Conservation (phyloP, 2,888 invertebrate species). For the Nomada fucata region DNA sequence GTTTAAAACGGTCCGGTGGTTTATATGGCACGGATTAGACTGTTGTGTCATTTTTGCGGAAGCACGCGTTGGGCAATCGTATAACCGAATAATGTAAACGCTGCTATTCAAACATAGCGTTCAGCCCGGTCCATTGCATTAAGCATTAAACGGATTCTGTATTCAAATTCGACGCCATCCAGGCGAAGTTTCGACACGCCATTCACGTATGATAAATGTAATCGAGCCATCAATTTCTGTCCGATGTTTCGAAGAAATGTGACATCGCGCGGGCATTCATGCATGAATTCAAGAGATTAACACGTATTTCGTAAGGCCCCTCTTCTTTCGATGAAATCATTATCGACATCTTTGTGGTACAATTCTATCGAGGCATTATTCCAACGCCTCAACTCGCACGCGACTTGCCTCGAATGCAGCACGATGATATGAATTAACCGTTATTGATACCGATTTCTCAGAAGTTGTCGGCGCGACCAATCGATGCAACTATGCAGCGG, state of each 20-base stretch:
- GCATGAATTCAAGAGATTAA: background rate
- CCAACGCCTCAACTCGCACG: slow-evolving; percentile 18
- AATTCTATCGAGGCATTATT: slow-evolving; percentile 17
- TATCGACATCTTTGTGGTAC: background rate
- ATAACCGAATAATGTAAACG: background rate
- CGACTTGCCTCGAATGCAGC: background rate
- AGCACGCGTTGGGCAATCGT: background rate
- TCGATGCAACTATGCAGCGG: background rate
- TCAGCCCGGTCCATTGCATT: background rate
- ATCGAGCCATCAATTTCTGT: background rate
- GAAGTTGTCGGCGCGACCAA: too few relatives aligned
- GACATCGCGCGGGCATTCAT: background rate
- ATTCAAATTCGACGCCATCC: background rate
- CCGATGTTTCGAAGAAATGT: background rate
- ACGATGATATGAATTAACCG: background rate
- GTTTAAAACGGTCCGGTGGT: background rate
- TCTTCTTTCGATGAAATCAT: background rate
- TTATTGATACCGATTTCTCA: too few relatives aligned
- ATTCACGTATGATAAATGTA: background rate
- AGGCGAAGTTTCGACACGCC: background rate
- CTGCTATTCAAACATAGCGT: too few relatives aligned
- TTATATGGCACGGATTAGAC: background rate
- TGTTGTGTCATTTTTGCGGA: background rate
- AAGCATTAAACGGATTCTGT: background rate
- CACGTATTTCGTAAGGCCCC: slow-evolving; percentile 7